Evolutionary conservation across 2,113 vertebrate species (phyloP), one percentile per base, ranked within the genome.

Genomic region (Epinephelus fuscoguttatus): DNA sequence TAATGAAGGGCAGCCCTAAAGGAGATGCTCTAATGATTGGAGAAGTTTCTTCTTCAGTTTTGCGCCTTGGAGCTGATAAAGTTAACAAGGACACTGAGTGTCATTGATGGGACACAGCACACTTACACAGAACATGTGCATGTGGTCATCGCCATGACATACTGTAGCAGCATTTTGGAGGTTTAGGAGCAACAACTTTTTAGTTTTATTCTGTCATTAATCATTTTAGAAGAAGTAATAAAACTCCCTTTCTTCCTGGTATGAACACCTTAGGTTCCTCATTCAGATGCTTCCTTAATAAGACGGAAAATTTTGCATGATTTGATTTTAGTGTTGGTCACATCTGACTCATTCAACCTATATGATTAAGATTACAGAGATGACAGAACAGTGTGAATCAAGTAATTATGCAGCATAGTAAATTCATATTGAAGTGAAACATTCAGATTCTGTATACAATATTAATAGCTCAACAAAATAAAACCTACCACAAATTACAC

Each of bases 1-100:
- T 6, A 52, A 42, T 19, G 17, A 68, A 30, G 11, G 27, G 49
- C 49, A 13, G 49, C 18, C 6, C 27, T 37, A 33, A 30, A 19
- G 25, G 9, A 50, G 45, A 0, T 1, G 47, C 45, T 68, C 0
- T 33, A 30, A 69, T 64, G 37, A 14, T 15, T 42, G 61, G 19
- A 33, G 67, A 70, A 37, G 18, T 70, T n/a, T n/a, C 67, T 53
- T 47, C 17, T 68, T 19, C 23, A 33, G 19, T 62, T 62, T 37
- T 37, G 30, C 9, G 60, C 60, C 57, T 37, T 3, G 6, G 61
- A 68, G 64, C 64, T 18, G 45, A 68, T 49, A 12, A 50, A 50
- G 5, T 50, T 50, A 50, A 50, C 66, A 30, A 68, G 66, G 47
- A 68, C 66, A 30, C 64, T 67, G 40, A 10, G 66, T 66, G 40